Evolutionary conservation across 2,113 vertebrate genomes (phyloP), one percentile per base, ranked within the genome.

Genomic region (Camelus bactrianus): DNA sequence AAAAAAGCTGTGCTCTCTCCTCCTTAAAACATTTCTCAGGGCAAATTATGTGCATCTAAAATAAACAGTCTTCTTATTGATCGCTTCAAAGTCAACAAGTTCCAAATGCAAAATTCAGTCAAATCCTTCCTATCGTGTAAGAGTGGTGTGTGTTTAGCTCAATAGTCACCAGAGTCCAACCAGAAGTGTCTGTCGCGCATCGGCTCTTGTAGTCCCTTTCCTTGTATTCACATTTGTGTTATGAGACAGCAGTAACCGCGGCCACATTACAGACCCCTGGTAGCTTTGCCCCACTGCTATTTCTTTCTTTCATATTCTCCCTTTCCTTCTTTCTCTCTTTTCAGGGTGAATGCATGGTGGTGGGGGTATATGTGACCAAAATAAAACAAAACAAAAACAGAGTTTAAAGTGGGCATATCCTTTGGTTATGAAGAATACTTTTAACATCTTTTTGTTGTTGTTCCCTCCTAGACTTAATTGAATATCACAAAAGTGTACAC

Each of bases 21-120:
- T 98, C 97, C 98, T 98, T 98, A 99, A 99, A 99, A 99, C 98
- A 99, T 99, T 99, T 99, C 98, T 98, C 98, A 98, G 98, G 98
- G 98, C 98, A 99, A 99, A 99, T 99, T 99, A 99, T 98, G 98
- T 99, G 98, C 98, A 99, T 99, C 98, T 98, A 99, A 99, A 99
- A 99, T 99, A 99, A 99, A 99, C 98, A 98, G 98, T 98, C 79
- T 92, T 97, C 97, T 98, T 98, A 99, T 98, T 98, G 98, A 99
- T 99, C 75, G 81, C 93, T 98, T 98, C 97, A 98, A 99, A 99
- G 98, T 98, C 99, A 99, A 99, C 99, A 99, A 99, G 98, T 99
- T 98, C 98, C 98, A 98, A 99, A 98, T 98, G 98, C 98, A 98
- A 99, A 98, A 98, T 98, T 97, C 98, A 99, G 98, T 98, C 98